Evolutionary conservation across 2,113 vertebrate species (phyloP).

Genomic region (Acrocephalus arundinaceus): DNA sequence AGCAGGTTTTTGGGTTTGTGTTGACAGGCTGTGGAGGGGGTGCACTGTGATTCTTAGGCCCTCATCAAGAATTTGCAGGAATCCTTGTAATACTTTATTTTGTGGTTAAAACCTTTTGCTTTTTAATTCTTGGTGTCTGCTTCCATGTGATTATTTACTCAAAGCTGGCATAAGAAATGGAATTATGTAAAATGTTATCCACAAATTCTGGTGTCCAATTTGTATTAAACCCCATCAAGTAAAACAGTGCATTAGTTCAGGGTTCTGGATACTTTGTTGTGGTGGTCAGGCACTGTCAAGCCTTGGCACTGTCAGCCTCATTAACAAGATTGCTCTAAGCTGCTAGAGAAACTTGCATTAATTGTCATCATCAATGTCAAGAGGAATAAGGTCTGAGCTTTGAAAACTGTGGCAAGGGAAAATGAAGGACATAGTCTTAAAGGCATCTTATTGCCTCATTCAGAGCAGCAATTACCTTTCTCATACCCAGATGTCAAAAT

Average conservation of each 20-base stretch:
- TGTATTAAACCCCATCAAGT: background rate
- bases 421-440: background rate
- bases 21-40: background rate
- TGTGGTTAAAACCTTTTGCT: background rate
- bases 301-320: background rate
- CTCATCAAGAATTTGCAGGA: background rate
- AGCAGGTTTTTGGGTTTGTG: background rate
- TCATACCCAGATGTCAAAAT: background rate
- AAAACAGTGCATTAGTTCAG: background rate
- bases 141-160: background rate
- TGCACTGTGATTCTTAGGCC: background rate
- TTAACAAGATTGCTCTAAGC: background rate
- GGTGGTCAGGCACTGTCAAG: background rate
- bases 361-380: background rate
- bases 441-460: background rate
- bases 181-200: background rate
- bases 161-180: background rate
- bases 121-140: background rate
- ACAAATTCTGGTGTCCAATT: background rate
- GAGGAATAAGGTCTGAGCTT: background rate
- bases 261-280: background rate
- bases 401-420: background rate
- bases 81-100: background rate
- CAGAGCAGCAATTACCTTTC: background rate
- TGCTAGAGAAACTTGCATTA: constrained; percentile 1